Evolutionary conservation across 2,888 invertebrate genomes (phyloP).

Genomic region (Bruchidius siliquastri): DNA sequence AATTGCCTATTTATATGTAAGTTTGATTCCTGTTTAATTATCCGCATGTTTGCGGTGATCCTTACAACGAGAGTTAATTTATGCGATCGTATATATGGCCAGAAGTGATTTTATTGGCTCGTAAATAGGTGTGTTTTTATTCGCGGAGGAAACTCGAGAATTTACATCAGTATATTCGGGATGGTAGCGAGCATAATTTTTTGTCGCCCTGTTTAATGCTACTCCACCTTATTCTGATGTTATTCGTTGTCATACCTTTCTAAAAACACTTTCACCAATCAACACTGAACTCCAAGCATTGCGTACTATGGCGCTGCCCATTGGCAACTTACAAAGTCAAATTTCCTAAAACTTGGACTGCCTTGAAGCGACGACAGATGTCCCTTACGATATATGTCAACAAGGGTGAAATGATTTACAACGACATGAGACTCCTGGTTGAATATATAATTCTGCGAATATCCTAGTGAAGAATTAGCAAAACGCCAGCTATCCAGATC

Average conservation of each 20-base stretch:
- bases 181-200: neutral
- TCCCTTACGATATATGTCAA: too few relatives aligned
- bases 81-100: neutral
- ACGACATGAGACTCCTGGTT: too few relatives aligned
- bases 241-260: neutral
- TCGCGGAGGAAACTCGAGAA: neutral
- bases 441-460: too few relatives aligned
- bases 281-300: too few relatives aligned
- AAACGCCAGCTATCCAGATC: too few relatives aligned
- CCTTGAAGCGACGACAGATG: too few relatives aligned
- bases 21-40: neutral
- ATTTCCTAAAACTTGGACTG: too few relatives aligned
- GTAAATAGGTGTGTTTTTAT: neutral
- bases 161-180: neutral
- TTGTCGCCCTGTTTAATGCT: neutral
- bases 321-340: too few relatives aligned
- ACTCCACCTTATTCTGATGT: neutral
- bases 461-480: too few relatives aligned
- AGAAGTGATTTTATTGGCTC: neutral
- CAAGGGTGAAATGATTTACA: too few relatives aligned
- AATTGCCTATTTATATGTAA: slow-evolving; percentile 16
- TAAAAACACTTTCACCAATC: too few relatives aligned
- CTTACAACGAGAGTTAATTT: neutral
- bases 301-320: too few relatives aligned
- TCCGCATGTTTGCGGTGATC: neutral